These are phyloP conservation scores for Dryobates pubescens DNA, from an alignment of 2,797 vertebrate species.

Conservation along the genomic window DNA sequence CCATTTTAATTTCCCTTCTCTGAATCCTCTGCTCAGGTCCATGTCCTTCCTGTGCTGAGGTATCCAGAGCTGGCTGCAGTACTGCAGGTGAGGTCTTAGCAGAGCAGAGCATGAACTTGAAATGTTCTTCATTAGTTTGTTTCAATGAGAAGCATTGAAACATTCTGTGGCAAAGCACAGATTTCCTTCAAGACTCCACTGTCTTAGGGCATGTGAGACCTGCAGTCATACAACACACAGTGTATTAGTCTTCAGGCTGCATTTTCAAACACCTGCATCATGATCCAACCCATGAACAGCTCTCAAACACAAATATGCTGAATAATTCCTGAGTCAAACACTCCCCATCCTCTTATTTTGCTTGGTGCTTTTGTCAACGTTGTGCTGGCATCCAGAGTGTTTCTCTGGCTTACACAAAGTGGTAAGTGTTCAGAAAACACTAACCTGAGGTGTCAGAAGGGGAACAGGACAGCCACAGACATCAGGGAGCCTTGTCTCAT, in stretches of 20 bases:
- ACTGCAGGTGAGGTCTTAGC: too few relatives aligned
- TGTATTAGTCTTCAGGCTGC: background rate
- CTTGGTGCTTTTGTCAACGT: background rate
- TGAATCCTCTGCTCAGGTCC: too few relatives aligned
- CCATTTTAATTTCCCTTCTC: too few relatives aligned
- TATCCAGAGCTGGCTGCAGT: too few relatives aligned
- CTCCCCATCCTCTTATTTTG: background rate
- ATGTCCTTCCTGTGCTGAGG: too few relatives aligned
- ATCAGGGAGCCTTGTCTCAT: background rate
- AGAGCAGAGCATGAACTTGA: background rate
- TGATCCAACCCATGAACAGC: background rate
- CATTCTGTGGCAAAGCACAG: background rate
- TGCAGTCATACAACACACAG: background rate
- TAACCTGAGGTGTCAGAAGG: background rate
- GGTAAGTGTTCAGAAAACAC: background rate
- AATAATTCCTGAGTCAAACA: background rate
- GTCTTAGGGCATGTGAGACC: background rate
- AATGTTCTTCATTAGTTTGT: background rate
- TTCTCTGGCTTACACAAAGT: background rate
- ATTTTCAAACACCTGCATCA: background rate
- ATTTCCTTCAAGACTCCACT: background rate
- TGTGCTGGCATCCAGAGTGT: background rate
- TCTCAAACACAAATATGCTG: background rate
- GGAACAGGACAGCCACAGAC: background rate
- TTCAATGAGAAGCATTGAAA: background rate